Evolutionary conservation across 1,140 invertebrate species (phyloP).

Genomic region (Nephila pilipes): DNA sequence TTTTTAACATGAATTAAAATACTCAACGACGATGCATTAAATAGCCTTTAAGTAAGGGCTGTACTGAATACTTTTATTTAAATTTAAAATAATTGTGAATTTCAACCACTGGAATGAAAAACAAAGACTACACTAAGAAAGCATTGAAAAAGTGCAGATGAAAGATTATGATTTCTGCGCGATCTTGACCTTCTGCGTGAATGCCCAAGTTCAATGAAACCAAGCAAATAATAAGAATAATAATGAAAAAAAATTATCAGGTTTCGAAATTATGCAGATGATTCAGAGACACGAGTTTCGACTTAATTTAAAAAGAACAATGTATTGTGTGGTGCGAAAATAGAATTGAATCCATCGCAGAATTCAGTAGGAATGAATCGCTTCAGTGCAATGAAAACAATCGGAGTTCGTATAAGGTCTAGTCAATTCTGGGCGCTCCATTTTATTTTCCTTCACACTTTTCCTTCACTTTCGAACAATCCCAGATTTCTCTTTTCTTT

Average conservation of each 20-base stretch:
- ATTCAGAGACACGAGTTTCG: not conserved
- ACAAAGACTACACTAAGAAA: too few species aligned
- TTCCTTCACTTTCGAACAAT: not conserved
- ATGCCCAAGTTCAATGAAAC: not conserved
- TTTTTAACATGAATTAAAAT: too few species aligned
- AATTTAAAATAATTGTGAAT: too few species aligned
- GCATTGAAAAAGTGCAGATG: too few species aligned
- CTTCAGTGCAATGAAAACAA: not conserved
- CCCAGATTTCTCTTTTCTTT: not conserved
- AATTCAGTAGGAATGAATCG: conserved; percentile 16
- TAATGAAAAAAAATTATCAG: not conserved
- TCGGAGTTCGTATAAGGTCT: not conserved
- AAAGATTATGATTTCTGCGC: too few species aligned
- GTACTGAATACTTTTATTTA: too few species aligned
- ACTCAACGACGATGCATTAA: too few species aligned
- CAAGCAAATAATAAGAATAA: not conserved
- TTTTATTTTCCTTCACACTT: not conserved
- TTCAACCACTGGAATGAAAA: too few species aligned
- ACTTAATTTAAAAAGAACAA: conserved; percentile 2
- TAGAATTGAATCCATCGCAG: not conserved
- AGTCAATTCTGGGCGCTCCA: not conserved
- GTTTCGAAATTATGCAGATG: too few species aligned
- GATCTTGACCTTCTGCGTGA: not conserved
- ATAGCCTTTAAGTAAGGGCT: too few species aligned
- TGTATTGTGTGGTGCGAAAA: not conserved